Evolutionary conservation across 2,888 invertebrate species (phyloP).

Genomic region (Hetaerina titia): DNA sequence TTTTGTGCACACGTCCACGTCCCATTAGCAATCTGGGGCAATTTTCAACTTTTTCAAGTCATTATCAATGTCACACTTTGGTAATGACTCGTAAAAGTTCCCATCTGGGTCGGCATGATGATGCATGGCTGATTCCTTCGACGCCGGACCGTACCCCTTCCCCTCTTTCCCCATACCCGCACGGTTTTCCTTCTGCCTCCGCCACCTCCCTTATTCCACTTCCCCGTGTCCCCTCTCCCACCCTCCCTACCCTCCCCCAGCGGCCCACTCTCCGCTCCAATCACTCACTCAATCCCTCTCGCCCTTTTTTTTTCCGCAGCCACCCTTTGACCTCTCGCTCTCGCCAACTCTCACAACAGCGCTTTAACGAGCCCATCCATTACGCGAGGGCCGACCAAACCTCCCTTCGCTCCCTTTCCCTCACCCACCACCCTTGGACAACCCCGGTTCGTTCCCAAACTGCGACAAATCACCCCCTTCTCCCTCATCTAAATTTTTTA

Average conservation of each 20-base stretch:
- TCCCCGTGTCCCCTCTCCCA: neutral
- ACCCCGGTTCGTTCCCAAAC: slow-evolving; percentile 35
- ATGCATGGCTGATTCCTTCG: neutral
- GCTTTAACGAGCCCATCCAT: slow-evolving; percentile 64
- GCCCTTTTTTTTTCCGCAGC: slow-evolving; percentile 10
- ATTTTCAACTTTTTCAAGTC: too few relatives aligned
- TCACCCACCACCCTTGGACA: neutral
- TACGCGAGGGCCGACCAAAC: neutral
- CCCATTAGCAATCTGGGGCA: too few relatives aligned
- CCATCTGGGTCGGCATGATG: neutral
- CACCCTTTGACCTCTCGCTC: slow-evolving; percentile 43
- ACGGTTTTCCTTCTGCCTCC: neutral
- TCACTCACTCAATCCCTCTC: slow-evolving; percentile 4
- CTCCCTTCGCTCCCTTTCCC: neutral
- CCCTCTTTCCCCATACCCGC: neutral
- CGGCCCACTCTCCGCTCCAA: slow-evolving; percentile 20
- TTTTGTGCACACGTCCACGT: too few relatives aligned
- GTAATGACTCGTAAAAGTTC: neutral
- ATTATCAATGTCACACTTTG: neutral
- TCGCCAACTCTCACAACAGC: slow-evolving; percentile 51
- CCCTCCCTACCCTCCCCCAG: neutral
- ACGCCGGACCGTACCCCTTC: neutral
- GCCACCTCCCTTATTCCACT: neutral
- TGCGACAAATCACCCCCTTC: slow-evolving; percentile 62
- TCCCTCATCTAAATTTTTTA: slow-evolving; percentile 20